Evolutionary conservation across 1,140 invertebrate genomes (phyloP), one percentile per base, ranked within the genome.

Genomic region (Lasioglossum albipes): DNA sequence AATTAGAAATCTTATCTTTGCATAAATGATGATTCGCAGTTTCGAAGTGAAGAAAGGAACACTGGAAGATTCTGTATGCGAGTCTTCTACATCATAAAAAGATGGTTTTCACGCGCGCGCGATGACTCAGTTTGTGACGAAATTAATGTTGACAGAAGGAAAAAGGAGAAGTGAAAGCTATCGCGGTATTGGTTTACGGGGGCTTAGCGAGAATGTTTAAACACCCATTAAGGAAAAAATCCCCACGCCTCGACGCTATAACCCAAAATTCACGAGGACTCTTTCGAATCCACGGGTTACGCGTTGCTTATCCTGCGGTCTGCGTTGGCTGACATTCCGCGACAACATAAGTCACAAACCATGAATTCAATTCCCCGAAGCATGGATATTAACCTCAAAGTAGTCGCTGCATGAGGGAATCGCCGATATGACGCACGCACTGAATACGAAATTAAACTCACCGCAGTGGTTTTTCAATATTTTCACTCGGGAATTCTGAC

Each of bases 351-450:
- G 61, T 84, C 59, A 73, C 75, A 85, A 81, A 45, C 69, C 41
- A 52, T 67, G 52, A 84, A 81, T 77, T 77, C 83, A 49, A 31
- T 70, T 75, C 54, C 73, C 57, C 72, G 78, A 59, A 52, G 67
- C 54, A 22, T 36, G 52, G 27, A 68, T 67, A 84, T 85, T 75
- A 84, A 85, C 84, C 72, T 76, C 68, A 22, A 74, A 76, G 65
- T 74, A 67, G 57, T 59, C 57, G 20, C 42, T 74, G 18, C 52
- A 22, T n/a, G 49, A 54, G 22, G 31, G 52, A 83, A 71, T 69
- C 81, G 31, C 27, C 52, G 31, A 77, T 52, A 41, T 20, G 61
- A 64, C 45, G 49, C 20, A 64, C 45, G 57, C 22, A 45, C 4
- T 13, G 65, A 77, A 61, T 59, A 66, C 42, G 6, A 36, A 12